Conservation (phyloP, 2,113 vertebrate genomes). For the Athene noctua region DNA sequence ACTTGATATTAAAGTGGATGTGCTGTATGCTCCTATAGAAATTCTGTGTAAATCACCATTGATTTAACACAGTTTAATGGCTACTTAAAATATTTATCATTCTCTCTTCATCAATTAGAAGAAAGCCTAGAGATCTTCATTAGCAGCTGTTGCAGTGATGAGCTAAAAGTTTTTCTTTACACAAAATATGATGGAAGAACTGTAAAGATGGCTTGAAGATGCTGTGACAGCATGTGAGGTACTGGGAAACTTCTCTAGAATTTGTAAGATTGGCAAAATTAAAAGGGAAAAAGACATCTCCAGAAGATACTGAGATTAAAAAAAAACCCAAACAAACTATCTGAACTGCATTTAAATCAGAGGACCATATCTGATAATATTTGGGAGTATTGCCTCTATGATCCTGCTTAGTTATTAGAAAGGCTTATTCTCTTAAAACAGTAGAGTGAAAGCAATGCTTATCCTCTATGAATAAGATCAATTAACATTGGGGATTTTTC, state of each 20-base stretch:
- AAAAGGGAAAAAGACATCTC: constrained; percentile 6
- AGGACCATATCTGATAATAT: neutral
- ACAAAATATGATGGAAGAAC: neutral
- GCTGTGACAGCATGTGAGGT: constrained; percentile 10
- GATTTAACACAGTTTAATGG: constrained; percentile 62
- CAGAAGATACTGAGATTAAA: constrained; percentile 13
- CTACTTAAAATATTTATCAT: constrained; percentile 55
- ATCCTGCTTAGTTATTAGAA: neutral
- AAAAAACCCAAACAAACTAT: neutral
- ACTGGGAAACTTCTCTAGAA: constrained; percentile 38
- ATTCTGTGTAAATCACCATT: constrained; percentile 57
- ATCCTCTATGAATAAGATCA: neutral
- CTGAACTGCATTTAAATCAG: constrained; percentile 28
- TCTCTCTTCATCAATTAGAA: constrained; percentile 54
- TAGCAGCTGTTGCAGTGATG: constrained; percentile 37
- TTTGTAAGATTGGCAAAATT: neutral
- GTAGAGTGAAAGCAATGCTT: neutral
- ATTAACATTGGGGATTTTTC: neutral
- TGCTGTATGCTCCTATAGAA: constrained; percentile 51
- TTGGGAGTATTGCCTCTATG: neutral
- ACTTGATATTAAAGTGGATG: constrained; percentile 61
- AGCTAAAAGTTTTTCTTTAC: constrained; percentile 42
- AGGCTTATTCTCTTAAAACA: neutral
- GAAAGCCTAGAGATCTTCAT: constrained; percentile 45
- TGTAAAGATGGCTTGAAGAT: constrained; percentile 32